Percentiles rank a stretch among this genome's conserved stretches.
Conservation (phyloP, 1,140 invertebrate genomes). For the Oedothorax gibbosus region DNA sequence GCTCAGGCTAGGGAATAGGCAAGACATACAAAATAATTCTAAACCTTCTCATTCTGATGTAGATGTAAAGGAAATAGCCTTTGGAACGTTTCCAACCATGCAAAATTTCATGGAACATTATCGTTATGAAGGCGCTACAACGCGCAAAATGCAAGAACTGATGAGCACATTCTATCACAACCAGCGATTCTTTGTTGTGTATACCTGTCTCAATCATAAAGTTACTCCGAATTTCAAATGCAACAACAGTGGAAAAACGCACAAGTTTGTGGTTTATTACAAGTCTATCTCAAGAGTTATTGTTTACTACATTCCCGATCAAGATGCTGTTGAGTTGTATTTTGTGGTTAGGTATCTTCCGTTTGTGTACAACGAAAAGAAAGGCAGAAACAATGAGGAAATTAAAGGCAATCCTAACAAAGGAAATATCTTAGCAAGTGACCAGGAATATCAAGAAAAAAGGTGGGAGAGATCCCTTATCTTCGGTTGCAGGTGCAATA, state of each 20-base stretch:
- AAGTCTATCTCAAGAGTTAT: conserved; percentile 30
- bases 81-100: conserved; percentile 48
- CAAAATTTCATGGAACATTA: conserved; percentile 52
- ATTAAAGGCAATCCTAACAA: background rate
- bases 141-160: conserved; percentile 19
- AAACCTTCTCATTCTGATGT: conserved; percentile 49
- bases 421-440: conserved; percentile 13
- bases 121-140: conserved; percentile 22
- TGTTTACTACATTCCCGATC: conserved; percentile 22
- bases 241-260: background rate
- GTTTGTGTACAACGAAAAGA: conserved; percentile 39
- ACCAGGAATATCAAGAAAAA: conserved; percentile 53
- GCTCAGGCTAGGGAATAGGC: conserved; percentile 15
- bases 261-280: conserved; percentile 39
- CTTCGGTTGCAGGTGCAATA: conserved; percentile 41
- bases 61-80: conserved; percentile 45
- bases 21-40: background rate
- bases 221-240: background rate
- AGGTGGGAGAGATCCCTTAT: conserved; percentile 39
- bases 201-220: conserved; percentile 30
- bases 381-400: background rate
- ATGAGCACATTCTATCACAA: conserved; percentile 45
- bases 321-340: conserved; percentile 20
- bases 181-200: conserved; percentile 30
- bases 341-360: conserved; percentile 27